Percentiles rank a stretch among this genome's conserved stretches.
Evolutionary conservation across 2,113 vertebrate species (phyloP).

Genomic region (Verasper variegatus): DNA sequence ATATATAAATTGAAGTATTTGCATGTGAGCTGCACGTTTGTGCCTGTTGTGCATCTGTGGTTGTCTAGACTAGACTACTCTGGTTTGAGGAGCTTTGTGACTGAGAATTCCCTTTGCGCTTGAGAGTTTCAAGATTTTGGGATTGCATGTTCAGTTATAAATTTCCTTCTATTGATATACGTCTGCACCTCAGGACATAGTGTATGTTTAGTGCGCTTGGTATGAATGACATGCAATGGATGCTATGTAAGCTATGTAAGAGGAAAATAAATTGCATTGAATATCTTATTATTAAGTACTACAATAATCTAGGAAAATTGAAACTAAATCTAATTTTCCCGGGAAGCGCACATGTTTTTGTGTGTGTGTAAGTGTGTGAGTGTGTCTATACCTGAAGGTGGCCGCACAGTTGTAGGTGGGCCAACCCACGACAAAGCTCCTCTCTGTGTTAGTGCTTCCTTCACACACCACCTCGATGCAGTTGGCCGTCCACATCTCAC

Average conservation of each 20-base stretch:
- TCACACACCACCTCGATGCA: conserved; percentile 95
- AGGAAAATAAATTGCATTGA: not conserved
- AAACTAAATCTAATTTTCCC: not conserved
- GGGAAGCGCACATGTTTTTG: not conserved
- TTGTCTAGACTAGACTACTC: not conserved
- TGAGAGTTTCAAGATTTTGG: conserved; percentile 28
- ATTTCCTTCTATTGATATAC: conserved; percentile 4
- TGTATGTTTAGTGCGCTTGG: not conserved
- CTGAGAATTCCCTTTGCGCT: not conserved
- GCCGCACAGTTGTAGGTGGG: conserved; percentile 95
- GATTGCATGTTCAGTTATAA: conserved; percentile 10
- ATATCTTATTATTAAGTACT: not conserved
- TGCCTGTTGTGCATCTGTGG: not conserved
- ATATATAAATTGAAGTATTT: not conserved
- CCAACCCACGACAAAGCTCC: conserved; percentile 95
- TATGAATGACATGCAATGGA: not conserved
- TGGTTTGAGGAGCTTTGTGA: too few species aligned
- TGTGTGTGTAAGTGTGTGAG: not conserved
- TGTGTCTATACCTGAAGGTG: conserved; percentile 88
- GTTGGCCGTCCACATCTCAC: conserved; percentile 93
- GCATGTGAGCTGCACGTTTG: not conserved
- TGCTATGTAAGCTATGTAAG: not conserved
- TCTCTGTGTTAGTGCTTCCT: conserved; percentile 85
- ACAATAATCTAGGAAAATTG: not conserved
- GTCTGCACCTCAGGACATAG: conserved; percentile 38